Evolutionary conservation across 2,888 invertebrate genomes (phyloP).

Genomic region (Tuberolachnus salignus): DNA sequence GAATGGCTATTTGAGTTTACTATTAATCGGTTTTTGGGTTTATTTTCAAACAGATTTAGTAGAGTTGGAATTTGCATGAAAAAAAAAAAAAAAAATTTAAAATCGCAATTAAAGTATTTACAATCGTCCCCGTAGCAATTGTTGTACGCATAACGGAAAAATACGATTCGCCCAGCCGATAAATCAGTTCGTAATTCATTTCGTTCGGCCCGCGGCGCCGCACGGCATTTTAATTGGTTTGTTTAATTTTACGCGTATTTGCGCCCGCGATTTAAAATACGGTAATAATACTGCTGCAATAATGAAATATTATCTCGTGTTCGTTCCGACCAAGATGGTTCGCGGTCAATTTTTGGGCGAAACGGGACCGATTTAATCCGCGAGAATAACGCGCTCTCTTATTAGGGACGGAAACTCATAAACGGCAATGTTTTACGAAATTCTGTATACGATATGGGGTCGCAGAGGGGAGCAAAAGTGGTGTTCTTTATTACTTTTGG

Average conservation of each 20-base stretch:
- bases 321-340: not conserved
- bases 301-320: conserved; percentile 25
- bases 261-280: not conserved
- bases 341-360: conserved; percentile 13
- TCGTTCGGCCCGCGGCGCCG: not conserved
- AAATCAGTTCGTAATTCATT: not conserved
- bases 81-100: too few species aligned
- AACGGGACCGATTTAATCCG: conserved; percentile 25
- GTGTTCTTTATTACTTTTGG: conserved; percentile 50
- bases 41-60: too few species aligned
- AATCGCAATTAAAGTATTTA: too few species aligned
- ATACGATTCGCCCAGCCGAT: too few species aligned
- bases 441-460: not conserved
- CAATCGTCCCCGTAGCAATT: too few species aligned
- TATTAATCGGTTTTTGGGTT: too few species aligned
- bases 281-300: not conserved
- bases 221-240: not conserved
- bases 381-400: conserved; percentile 14
- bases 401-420: conserved; percentile 39
- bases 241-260: conserved; percentile 17
- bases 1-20: too few species aligned
- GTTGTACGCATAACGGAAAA: too few species aligned
- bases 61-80: too few species aligned
- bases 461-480: not conserved
- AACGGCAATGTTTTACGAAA: conserved; percentile 41